Base-by-base conservation (phyloP, 2,888 invertebrate genomes). In the Elegia similella region DNA sequence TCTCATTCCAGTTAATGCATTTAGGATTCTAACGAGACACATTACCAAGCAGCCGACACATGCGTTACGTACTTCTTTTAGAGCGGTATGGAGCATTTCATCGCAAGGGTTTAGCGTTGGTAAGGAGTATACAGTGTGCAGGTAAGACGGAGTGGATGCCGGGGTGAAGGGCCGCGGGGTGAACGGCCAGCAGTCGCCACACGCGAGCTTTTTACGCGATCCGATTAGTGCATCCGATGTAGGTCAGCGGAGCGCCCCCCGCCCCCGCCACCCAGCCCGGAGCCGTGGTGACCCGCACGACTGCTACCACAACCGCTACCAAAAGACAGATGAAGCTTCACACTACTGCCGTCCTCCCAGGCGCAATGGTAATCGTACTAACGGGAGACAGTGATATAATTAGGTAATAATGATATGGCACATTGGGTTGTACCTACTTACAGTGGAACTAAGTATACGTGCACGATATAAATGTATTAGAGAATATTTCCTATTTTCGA, bases 191-290 rank as follows among this genome's bases (percentile, higher is more conserved):
- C 42, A 34, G 52, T 42, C 53, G 53, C 53, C 53, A 29, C 53
- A 53, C 53, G 53, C 53, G 42, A 53, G 34, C 47, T 47, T 47
- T 47, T 47, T 47, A 47, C 47, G 47, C 52, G 42, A 52, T 52
- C 10, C 52, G 52, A 52, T 52, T 52, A 52, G 52, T 52, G 52
- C 23, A 23, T 3, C 23, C 52, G 42, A 53, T 53, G 29, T 53
- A 53, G 53, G 53, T 53, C 53, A 53, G 29, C 17, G 29, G 42
- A 52, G 13, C 52, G 23, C 23, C 42, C 2, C 42, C 8, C 43
- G 13, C 17, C 42, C 10, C 7, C 54, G 30, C 32, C 54, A 7
- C 42, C 7, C 54, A 2, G 7, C 32, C 1, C 32, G 34, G 38
- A 2, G 23, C 23, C 38, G 38, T 38, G 38, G 38, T 16, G 43